Base-by-base conservation (phyloP, 2,888 invertebrate genomes). In the Apamea monoglypha region DNA sequence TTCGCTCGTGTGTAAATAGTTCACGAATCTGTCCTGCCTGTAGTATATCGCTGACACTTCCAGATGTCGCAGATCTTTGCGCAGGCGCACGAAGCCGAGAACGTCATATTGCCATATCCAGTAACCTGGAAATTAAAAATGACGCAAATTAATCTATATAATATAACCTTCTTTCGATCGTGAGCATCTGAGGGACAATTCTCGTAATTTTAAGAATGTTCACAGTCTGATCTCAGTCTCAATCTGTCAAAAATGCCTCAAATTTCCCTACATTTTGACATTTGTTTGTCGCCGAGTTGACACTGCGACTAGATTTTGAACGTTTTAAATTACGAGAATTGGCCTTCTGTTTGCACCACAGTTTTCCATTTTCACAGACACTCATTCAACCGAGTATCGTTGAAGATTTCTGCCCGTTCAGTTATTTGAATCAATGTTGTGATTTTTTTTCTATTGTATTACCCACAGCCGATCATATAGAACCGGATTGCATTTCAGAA, bases 41-140 rank as follows among this genome's bases (percentile, higher is more conserved):
- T 81, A 83, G 91, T 93, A 93, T 69, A 95, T 85, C 0, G 96
- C 91, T 0, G 96, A 95, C 78, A 97, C 89, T 32, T 95, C 95
- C 40, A 96, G 87, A 8, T 88, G 84, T 3, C 85, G 81, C 40
- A 96, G 89, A 0, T 92, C 83, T 47, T 91, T 91, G 79, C 96
- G 94, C 25, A 97, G 93, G 0, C 96, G 94, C 21, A 94, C 94
- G 90, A 96, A 94, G 2, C 97, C 97, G 0, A 96, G 87, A 18
- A 97, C 68, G 87, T 97, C 97, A 92, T 96, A 96, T 73, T 96
- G 94, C 94, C 95, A 95, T 40, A 96, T 84, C 97, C 97, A 96
- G 90, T 97, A 96, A 4, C 97, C 96, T 97, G 89, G 2, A 59
- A 59, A 64, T 40, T 6, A 68, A 7, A 44, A 32, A 47, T 16